A percentile compares a stretch with the other conserved stretches of the same genome.
These are phyloP conservation scores for Acanthaster planci DNA, from an alignment of 35 echinoderm and acorn worm species.

Conservation along the genomic window DNA sequence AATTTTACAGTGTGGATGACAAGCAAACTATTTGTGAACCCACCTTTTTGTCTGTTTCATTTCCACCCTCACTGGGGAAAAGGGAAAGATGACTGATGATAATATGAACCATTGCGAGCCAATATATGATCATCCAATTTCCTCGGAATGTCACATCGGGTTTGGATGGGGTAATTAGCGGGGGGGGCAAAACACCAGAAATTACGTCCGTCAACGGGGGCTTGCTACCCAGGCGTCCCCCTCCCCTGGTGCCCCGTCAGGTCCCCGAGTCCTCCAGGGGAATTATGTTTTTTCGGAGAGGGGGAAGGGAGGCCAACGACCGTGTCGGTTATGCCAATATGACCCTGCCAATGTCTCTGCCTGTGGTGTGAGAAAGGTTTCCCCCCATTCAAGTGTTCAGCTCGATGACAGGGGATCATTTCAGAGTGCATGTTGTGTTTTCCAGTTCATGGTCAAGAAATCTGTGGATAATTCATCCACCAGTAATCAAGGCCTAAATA, in stretches of 20 bases:
- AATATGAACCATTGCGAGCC: background rate
- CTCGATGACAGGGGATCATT: no score
- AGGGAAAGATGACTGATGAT: no score
- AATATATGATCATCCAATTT: conserved; percentile 25
- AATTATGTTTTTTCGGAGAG: background rate
- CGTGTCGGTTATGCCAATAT: background rate
- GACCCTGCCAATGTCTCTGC: background rate
- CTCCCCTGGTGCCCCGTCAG: background rate
- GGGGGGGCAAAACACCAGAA: conserved; percentile 5
- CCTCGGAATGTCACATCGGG: conserved; percentile 3
- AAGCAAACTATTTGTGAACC: no score
- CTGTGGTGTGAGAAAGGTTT: background rate
- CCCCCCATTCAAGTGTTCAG: no score
- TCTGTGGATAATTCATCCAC: no score
- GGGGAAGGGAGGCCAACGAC: background rate
- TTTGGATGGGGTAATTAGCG: conserved; percentile 19
- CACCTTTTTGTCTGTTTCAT: no score
- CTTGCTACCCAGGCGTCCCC: background rate
- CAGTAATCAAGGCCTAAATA: no score
- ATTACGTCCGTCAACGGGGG: conserved; percentile 2
- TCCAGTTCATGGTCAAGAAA: no score
- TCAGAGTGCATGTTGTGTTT: no score
- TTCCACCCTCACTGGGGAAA: no score
- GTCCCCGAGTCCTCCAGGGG: background rate
- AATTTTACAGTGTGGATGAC: no score